A percentile compares a stretch with the other conserved stretches of the same genome.
phyloP scores from a whole-genome alignment of 2,888 invertebrate genomes.

The Lycaena phlaeas region DNA sequence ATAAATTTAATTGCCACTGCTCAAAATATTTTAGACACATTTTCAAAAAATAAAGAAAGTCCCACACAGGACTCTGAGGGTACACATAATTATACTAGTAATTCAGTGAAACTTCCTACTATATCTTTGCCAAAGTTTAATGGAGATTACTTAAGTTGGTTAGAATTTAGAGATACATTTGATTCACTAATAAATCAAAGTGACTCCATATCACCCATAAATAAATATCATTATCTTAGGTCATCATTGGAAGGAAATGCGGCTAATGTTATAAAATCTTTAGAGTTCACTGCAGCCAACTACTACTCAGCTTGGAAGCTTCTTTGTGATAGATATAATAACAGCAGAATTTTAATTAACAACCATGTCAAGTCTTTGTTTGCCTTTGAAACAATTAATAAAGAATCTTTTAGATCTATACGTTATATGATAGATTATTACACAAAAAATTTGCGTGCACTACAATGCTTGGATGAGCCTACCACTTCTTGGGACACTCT shows the following conservation, averaged over 20 bases:
- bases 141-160: neutral
- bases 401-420: too few species aligned
- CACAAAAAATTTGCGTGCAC: constrained; percentile 19
- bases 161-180: neutral
- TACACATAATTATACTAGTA: neutral
- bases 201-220: neutral
- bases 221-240: constrained; percentile 8
- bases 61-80: too few species aligned
- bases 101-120: neutral
- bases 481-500: constrained; percentile 16
- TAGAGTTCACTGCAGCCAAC: constrained; percentile 18
- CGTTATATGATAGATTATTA: constrained; percentile 17
- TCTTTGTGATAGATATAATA: constrained; percentile 15
- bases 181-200: neutral
- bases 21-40: too few species aligned
- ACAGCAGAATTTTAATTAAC: constrained; percentile 18
- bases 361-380: constrained; percentile 22
- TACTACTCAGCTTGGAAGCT: constrained; percentile 12
- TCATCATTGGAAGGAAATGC: constrained; percentile 12
- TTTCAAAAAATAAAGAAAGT: too few species aligned
- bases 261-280: constrained; percentile 12
- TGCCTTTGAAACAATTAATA: constrained; percentile 15
- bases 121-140: neutral
- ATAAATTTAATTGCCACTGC: too few species aligned
- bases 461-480: constrained; percentile 13